Evolutionary conservation across 2,797 vertebrate species (phyloP).

Genomic region (Darevskia mixta): DNA sequence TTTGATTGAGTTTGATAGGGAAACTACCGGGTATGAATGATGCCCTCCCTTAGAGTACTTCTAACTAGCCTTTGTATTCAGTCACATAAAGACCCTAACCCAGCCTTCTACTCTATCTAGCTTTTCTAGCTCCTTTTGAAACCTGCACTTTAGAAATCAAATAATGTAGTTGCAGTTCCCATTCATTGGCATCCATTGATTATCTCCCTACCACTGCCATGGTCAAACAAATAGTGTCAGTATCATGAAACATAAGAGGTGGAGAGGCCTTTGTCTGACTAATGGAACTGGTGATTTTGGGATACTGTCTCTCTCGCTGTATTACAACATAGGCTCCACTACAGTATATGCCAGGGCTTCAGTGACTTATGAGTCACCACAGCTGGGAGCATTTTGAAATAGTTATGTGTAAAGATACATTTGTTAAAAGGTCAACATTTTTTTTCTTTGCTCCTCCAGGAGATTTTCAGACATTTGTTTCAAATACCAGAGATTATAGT

Average conservation of each 20-base stretch:
- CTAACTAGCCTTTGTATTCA: not conserved
- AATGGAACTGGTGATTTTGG: conserved; percentile 5
- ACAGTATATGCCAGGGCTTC: not conserved
- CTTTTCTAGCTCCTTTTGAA: not conserved
- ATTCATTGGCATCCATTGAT: not conserved
- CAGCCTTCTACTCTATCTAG: not conserved
- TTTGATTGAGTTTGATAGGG: not conserved
- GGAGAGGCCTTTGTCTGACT: not conserved
- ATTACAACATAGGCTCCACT: not conserved
- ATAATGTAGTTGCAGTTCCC: not conserved
- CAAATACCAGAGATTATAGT: conserved; percentile 28
- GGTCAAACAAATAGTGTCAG: not conserved
- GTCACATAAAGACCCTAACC: not conserved
- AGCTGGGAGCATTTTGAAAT: conserved; percentile 40
- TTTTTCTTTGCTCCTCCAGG: not conserved
- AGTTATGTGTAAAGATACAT: conserved; percentile 39
- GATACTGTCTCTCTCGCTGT: conserved; percentile 9
- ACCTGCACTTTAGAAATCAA: not conserved
- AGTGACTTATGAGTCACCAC: not conserved
- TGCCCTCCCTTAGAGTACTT: not conserved
- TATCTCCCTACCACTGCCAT: not conserved
- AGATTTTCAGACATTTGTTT: conserved; percentile 51
- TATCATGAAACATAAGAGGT: not conserved
- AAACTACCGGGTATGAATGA: not conserved
- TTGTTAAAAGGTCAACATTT: conserved; percentile 53